A percentile compares a stretch with the other conserved stretches of the same genome.
Evolutionary conservation across 2,113 vertebrate species (phyloP).

Genomic region (Thymallus thymallus): DNA sequence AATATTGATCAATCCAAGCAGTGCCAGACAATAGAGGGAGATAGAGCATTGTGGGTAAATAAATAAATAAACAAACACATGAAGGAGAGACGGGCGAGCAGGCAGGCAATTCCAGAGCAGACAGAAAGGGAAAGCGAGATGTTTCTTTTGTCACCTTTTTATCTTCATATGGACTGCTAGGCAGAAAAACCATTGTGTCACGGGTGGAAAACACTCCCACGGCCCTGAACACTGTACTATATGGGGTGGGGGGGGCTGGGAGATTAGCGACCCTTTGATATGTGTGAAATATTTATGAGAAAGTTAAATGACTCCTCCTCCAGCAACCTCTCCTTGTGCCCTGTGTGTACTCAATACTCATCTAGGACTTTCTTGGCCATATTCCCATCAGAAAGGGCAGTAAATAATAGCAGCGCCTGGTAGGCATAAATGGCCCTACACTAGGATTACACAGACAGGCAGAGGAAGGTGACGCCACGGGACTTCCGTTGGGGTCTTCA

Average conservation of each 20-base stretch:
- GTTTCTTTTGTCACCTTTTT: constrained; percentile 40
- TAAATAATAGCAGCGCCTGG: constrained; percentile 19
- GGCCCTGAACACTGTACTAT: not conserved
- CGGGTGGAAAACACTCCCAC: constrained; percentile 32
- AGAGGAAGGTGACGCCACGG: not conserved
- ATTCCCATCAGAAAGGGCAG: constrained; percentile 40
- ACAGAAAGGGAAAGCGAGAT: constrained; percentile 28
- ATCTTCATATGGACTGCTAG: constrained; percentile 33
- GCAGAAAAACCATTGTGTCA: constrained; percentile 12
- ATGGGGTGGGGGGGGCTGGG: too few species aligned
- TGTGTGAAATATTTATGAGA: constrained; percentile 22
- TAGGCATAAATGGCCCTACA: constrained; percentile 35
- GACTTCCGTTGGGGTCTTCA: constrained; percentile 22
- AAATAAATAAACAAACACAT: constrained; percentile 73
- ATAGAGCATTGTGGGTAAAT: constrained; percentile 58
- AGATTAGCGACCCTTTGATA: constrained; percentile 40
- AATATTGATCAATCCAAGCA: constrained; percentile 86
- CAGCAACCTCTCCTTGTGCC: constrained; percentile 14
- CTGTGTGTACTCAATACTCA: constrained; percentile 29
- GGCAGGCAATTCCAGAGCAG: constrained; percentile 42
- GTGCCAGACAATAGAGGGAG: constrained; percentile 74
- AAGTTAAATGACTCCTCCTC: constrained; percentile 27
- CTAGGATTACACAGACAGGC: constrained; percentile 27
- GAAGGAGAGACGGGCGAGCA: constrained; percentile 21
- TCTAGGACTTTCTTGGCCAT: constrained; percentile 27